These are phyloP conservation scores for Odocoileus hemionus DNA, from an alignment of 2,113 vertebrate species.

Conservation along the genomic window DNA sequence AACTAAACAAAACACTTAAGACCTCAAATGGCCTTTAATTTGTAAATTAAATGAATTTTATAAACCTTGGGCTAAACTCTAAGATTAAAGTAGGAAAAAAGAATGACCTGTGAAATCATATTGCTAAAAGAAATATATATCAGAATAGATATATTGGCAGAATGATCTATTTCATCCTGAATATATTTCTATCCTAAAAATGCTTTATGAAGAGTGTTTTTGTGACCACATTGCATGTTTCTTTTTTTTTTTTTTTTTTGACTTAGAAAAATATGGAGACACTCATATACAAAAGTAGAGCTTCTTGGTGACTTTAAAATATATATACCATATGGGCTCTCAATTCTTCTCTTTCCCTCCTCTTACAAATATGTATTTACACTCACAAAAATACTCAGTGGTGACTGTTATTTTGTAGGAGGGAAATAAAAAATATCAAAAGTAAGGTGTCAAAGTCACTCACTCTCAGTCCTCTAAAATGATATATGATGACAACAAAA, in stretches of 20 bases:
- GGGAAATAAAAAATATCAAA: not conserved
- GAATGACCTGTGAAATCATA: not conserved
- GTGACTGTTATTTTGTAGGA: not conserved
- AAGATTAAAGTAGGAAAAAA: not conserved
- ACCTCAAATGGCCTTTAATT: not conserved
- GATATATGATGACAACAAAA: not conserved
- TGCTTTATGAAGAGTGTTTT: not conserved
- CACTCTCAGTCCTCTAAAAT: not conserved
- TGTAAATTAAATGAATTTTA: not conserved
- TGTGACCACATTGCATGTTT: not conserved
- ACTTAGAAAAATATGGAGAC: not conserved
- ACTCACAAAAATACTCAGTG: not conserved
- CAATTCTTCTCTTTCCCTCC: not conserved
- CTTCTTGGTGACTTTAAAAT: not conserved
- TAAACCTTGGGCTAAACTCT: fast-evolving
- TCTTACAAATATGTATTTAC: not conserved
- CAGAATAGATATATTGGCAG: not conserved
- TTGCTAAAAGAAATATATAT: not conserved
- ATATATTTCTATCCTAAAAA: not conserved
- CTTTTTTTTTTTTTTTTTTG: not conserved
- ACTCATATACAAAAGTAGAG: not conserved
- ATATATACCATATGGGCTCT: not conserved
- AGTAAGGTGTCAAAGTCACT: not conserved
- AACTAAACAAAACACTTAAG: not conserved
- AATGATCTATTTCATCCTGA: not conserved